Evolutionary conservation across 1,140 invertebrate species (phyloP).

Genomic region (Papilio xuthus): DNA sequence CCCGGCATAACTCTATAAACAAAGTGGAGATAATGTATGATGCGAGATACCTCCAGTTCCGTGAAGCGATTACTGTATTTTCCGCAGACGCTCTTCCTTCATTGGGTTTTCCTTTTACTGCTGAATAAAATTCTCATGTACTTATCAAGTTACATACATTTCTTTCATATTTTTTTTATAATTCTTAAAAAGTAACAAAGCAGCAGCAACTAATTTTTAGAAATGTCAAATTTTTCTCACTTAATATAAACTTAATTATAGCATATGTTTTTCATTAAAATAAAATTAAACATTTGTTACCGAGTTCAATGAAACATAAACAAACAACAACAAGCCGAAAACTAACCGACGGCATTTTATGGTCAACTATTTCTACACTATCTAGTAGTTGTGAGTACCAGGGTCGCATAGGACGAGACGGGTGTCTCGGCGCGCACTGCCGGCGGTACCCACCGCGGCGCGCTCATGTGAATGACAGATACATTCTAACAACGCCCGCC

Average conservation of each 20-base stretch:
- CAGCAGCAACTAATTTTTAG: too few species aligned
- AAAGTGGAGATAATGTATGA: background rate
- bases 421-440: background rate
- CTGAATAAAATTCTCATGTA: background rate
- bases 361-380: constrained; percentile 38
- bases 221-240: too few species aligned
- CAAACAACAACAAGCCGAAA: background rate
- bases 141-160: too few species aligned
- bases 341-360: background rate
- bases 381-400: constrained; percentile 39
- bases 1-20: background rate
- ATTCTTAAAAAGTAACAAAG: too few species aligned
- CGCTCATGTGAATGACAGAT: constrained; percentile 37
- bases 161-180: too few species aligned
- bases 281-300: background rate
- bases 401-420: constrained; percentile 2
- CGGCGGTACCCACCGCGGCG: constrained; percentile 17
- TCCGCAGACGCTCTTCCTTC: background rate
- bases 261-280: background rate
- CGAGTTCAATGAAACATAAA: background rate
- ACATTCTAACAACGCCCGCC: constrained; percentile 34
- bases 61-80: background rate
- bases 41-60: background rate
- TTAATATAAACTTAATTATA: too few species aligned
- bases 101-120: background rate